A percentile compares a stretch with the other conserved stretches of the same genome.
phyloP scores from a whole-genome alignment of 2,113 vertebrate genomes.

The Ovibos moschatus region DNA sequence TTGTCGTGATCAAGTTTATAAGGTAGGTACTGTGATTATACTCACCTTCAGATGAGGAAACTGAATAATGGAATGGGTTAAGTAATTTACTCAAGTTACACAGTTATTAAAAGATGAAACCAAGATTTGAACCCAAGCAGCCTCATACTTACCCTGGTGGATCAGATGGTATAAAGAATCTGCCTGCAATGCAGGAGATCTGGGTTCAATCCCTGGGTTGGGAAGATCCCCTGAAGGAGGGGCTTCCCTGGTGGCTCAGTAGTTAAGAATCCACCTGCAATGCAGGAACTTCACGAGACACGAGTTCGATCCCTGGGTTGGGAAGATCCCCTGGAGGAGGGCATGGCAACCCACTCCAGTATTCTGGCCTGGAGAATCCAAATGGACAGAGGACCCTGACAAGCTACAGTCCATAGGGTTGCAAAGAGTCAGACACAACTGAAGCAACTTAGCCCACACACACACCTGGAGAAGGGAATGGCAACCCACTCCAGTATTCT shows the following conservation, averaged over 20 bases:
- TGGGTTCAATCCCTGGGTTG: not conserved
- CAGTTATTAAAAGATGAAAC: not conserved
- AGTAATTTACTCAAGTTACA: not conserved
- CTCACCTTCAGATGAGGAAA: not conserved
- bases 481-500: not conserved
- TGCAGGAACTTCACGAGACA: not conserved
- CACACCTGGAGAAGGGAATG: not conserved
- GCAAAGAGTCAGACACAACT: not conserved
- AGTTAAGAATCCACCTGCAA: not conserved
- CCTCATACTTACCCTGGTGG: not conserved
- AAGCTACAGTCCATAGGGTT: not conserved
- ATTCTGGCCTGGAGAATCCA: not conserved
- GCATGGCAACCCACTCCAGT: not conserved
- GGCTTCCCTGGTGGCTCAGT: not conserved
- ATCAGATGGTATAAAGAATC: not conserved
- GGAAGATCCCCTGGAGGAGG: not conserved
- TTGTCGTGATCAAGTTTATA: not conserved
- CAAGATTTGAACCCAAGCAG: not conserved
- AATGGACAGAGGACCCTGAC: not conserved
- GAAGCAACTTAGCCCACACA: not conserved
- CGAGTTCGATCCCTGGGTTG: rapidly evolving
- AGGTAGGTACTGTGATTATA: not conserved
- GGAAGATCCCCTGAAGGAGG: not conserved
- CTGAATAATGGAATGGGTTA: not conserved
- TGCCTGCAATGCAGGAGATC: not conserved